These are phyloP conservation scores for Otis tarda DNA, from an alignment of 2,113 vertebrate species.

Conservation along the genomic window DNA sequence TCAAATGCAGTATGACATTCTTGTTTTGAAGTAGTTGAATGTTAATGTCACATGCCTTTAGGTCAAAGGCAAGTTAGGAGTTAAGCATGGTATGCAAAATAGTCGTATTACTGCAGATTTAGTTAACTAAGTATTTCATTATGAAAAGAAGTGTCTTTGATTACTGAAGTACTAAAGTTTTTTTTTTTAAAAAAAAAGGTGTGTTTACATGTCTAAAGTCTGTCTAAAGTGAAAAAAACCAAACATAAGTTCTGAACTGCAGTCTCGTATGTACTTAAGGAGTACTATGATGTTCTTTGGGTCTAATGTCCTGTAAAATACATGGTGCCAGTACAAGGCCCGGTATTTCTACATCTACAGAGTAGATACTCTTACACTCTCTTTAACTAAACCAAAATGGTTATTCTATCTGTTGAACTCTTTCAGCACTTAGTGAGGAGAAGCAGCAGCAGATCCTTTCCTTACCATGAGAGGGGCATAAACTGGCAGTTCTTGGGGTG, in stretches of 20 bases:
- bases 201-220: background rate
- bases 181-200: background rate
- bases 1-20: background rate
- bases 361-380: background rate
- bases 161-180: background rate
- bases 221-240: background rate
- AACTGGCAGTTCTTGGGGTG: background rate
- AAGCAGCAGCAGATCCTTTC: background rate
- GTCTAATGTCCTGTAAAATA: background rate
- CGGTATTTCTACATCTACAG: background rate
- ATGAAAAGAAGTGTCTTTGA: background rate
- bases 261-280: background rate
- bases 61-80: background rate
- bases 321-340: background rate
- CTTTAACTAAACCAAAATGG: background rate
- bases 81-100: background rate
- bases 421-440: background rate
- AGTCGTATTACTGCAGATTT: background rate
- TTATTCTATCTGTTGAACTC: background rate
- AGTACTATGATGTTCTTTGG: background rate
- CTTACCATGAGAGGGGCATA: background rate
- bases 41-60: background rate
- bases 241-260: background rate
- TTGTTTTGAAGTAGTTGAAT: background rate
- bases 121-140: background rate